A percentile compares a stretch with the other conserved stretches of the same genome.
These are phyloP conservation scores for Microchrysa polita DNA, from an alignment of 2,888 invertebrate species.

Conservation along the genomic window DNA sequence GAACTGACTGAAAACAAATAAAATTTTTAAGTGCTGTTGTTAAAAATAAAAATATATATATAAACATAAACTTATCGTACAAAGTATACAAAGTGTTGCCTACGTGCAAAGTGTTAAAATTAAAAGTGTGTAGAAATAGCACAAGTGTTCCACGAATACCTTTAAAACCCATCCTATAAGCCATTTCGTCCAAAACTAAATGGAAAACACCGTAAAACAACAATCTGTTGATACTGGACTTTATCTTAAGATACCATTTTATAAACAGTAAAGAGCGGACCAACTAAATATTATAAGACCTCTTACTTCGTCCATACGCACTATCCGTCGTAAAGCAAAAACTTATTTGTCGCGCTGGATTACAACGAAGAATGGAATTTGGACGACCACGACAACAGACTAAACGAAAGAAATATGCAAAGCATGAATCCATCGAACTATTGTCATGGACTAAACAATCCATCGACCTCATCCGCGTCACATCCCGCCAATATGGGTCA, in stretches of 20 bases:
- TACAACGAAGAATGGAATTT: conserved; percentile 48
- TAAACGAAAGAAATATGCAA: conserved; percentile 42
- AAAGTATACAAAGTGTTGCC: no score
- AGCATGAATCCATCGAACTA: conserved; percentile 45
- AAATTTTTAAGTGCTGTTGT: no score
- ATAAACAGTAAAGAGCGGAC: not conserved
- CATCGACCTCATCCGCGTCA: not conserved
- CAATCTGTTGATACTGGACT: not conserved
- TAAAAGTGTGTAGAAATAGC: no score
- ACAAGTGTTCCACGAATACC: no score
- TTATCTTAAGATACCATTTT: conserved; percentile 18
- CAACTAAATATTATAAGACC: not conserved
- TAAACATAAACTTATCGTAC: no score
- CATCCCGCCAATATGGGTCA: conserved; percentile 6
- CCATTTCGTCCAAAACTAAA: not conserved
- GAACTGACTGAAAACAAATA: no score
- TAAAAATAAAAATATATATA: no score
- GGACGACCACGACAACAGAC: conserved; percentile 44
- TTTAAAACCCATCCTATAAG: no score
- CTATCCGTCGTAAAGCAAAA: not conserved
- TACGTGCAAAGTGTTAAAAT: no score
- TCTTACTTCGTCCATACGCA: no score
- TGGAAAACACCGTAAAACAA: not conserved
- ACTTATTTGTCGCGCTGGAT: conserved; percentile 45
- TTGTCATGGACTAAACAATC: conserved; percentile 45